These are phyloP conservation scores for Rhopalosiphum nymphaeae DNA, from an alignment of 2,888 invertebrate species.

Conservation along the genomic window DNA sequence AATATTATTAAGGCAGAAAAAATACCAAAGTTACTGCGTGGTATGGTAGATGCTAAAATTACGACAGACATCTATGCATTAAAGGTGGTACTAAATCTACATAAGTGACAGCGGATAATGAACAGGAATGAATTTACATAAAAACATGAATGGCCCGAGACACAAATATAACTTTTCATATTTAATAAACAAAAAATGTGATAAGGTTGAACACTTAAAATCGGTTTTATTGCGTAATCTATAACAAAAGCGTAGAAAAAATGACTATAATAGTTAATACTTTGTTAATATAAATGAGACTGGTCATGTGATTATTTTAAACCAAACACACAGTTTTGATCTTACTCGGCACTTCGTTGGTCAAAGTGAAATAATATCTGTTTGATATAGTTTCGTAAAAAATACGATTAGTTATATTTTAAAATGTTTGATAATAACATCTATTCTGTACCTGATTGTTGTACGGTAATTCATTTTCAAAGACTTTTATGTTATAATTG, in stretches of 20 bases:
- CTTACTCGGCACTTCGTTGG: neutral
- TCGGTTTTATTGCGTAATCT: neutral
- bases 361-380: neutral
- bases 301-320: neutral
- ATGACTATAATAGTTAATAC: neutral
- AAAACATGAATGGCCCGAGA: neutral
- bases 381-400: neutral
- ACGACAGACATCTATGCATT: neutral
- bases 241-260: neutral
- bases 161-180: neutral
- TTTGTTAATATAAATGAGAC: neutral
- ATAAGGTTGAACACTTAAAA: neutral
- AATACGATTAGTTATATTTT: neutral
- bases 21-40: neutral
- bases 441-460: neutral
- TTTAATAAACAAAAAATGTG: neutral
- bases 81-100: neutral
- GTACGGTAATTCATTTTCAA: neutral
- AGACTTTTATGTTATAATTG: neutral
- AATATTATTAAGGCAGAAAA: no score
- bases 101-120: neutral
- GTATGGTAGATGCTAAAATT: neutral
- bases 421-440: neutral
- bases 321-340: neutral
- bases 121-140: neutral